These are phyloP conservation scores for Gryllus bimaculatus DNA, from an alignment of 1,140 invertebrate genomes.

Conservation along the genomic window DNA sequence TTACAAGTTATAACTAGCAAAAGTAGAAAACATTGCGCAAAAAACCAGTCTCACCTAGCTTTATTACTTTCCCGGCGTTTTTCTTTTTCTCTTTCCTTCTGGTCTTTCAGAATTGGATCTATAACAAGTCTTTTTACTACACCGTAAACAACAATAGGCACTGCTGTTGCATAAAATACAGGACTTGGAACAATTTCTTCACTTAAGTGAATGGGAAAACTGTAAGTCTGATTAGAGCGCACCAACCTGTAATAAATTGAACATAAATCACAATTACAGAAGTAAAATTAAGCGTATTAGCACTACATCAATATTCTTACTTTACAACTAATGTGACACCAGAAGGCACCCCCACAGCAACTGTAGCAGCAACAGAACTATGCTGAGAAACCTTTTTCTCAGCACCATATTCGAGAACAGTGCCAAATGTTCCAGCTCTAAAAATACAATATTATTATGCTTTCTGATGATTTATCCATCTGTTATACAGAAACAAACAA, in stretches of 20 bases:
- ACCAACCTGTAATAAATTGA: conserved; percentile 50
- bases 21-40: background rate
- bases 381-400: conserved; percentile 89
- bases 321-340: conserved; percentile 84
- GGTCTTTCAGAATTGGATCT: conserved; percentile 72
- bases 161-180: conserved; percentile 85
- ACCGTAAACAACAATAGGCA: conserved; percentile 71
- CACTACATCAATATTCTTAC: conserved; percentile 27
- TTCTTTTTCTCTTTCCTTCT: conserved; percentile 63
- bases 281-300: background rate
- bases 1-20: no score
- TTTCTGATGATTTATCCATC: background rate
- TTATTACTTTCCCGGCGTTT: conserved; percentile 64
- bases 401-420: conserved; percentile 77
- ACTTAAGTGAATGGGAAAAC: conserved; percentile 82
- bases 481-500: conserved; percentile 9
- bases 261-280: background rate
- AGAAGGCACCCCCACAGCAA: conserved; percentile 71
- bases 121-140: conserved; percentile 76
- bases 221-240: conserved; percentile 78
- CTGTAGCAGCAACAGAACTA: conserved; percentile 73
- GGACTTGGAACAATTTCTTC: conserved; percentile 82
- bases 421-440: conserved; percentile 79
- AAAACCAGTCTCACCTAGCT: conserved; percentile 37
- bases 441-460: conserved; percentile 14